phyloP scores from a whole-genome alignment of 35 echinoderm and acorn worm genomes.

The Diadema setosum region DNA sequence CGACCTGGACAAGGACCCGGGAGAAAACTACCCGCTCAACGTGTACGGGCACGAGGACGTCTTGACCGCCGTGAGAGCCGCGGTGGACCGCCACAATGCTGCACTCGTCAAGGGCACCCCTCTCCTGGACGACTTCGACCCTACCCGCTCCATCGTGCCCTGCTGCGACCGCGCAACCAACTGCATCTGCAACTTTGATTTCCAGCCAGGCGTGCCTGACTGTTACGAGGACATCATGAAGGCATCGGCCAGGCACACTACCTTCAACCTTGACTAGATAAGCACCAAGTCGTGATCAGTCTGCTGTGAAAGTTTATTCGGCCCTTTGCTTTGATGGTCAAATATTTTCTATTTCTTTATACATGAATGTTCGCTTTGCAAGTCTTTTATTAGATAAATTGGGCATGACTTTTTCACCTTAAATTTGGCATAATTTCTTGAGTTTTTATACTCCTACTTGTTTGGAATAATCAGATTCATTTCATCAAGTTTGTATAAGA shows the following conservation, averaged over 20 bases:
- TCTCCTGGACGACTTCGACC: not conserved
- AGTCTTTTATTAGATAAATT: too few species aligned
- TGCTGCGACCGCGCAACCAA: slow-evolving; percentile 59
- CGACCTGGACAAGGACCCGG: slow-evolving; percentile 33
- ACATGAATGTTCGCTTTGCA: too few species aligned
- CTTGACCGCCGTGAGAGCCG: not conserved
- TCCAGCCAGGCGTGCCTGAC: not conserved
- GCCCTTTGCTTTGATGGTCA: too few species aligned
- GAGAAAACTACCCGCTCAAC: slow-evolving; percentile 25
- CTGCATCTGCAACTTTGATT: slow-evolving; percentile 54
- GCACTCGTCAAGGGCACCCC: not conserved
- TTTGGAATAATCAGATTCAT: too few species aligned
- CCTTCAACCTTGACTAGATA: too few species aligned
- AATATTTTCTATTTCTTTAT: too few species aligned
- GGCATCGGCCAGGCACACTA: not conserved
- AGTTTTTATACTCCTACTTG: too few species aligned
- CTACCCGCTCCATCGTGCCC: not conserved
- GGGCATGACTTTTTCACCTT: too few species aligned
- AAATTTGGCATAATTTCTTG: too few species aligned
- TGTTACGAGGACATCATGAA: not conserved
- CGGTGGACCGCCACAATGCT: not conserved
- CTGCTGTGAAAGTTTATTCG: too few species aligned
- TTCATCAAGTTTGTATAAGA: too few species aligned
- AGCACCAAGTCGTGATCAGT: too few species aligned
- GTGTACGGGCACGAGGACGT: not conserved